Base-by-base conservation (phyloP, 2,113 vertebrate genomes). In the Nycticryphes semicollaris region DNA sequence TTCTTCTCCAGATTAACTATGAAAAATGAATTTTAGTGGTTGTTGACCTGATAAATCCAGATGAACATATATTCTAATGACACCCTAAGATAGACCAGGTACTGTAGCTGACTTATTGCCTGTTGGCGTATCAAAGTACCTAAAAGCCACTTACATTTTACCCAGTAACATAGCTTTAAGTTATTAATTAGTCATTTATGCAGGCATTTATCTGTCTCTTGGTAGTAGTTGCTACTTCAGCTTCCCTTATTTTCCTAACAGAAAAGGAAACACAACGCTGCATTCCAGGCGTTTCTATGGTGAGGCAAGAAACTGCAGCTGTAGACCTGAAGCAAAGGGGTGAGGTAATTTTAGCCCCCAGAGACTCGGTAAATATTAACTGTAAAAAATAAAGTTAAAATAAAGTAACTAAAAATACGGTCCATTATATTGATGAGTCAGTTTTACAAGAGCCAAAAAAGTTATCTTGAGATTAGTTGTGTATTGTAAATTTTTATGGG, bases 291-390 rank as follows among this genome's bases (percentile, higher is more conserved):
- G 98, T 99, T 98, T 98, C 98, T 98, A 98, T 99, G 98, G 99
- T 98, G 98, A 99, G 83, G 96, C 98, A 98, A 99, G 98, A 99
- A 99, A 99, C 98, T 99, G 98, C 99, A 99, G 99, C 99, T 99
- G 99, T 98, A 99, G 97, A 97, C 95, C 97, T 97, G 97, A 96
- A 97, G 97, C 63, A 97, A 96, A 97, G 96, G 98, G 97, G 98
- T 99, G 98, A 99, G 98, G 99, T 99, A 99, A 99, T 99, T 99
- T 98, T 97, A 97, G 96, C 96, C 98, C 97, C 98, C 96, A 95
- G 98, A 98, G 99, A 98, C 98, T 99, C 98, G 98, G 99, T 98
- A 99, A 99, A 99, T 99, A 99, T 99, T 99, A 99, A 98, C 98
- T 98, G 98, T 98, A 98, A 98, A 99, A 98, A 98, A 98, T 98